A percentile compares a stretch with the other conserved stretches of the same genome.
These are phyloP conservation scores for Nomada ruficornis DNA, from an alignment of 2,888 invertebrate genomes.

Conservation along the genomic window DNA sequence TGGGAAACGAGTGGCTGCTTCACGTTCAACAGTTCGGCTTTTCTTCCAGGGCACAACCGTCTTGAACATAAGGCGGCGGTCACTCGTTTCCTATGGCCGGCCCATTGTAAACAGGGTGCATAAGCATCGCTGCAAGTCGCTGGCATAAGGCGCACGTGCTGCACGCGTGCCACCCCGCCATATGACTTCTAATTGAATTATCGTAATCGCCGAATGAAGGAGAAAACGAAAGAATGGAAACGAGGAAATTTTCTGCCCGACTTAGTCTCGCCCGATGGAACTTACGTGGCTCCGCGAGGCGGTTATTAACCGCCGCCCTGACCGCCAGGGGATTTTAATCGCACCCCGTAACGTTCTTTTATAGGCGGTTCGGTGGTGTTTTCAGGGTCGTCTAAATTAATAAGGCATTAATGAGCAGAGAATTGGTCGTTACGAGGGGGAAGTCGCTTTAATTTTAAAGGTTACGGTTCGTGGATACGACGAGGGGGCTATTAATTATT, in stretches of 20 bases:
- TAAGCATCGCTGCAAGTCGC: conserved; percentile 63
- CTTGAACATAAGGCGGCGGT: conserved; percentile 76
- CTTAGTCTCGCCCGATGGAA: conserved; percentile 35
- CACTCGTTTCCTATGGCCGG: conserved; percentile 50
- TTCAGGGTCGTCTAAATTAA: not conserved
- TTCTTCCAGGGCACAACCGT: conserved; percentile 67
- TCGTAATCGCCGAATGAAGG: conserved; percentile 67
- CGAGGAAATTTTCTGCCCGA: conserved; percentile 50
- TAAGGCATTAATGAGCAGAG: conserved; percentile 17
- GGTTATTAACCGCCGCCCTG: conserved; percentile 36
- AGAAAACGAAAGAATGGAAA: too few relatives aligned
- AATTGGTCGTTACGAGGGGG: conserved; percentile 9
- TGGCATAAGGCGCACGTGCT: conserved; percentile 74
- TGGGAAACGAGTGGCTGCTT: conserved; percentile 51
- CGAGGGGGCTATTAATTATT: too few relatives aligned
- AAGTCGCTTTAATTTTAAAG: conserved; percentile 8
- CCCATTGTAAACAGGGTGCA: conserved; percentile 61
- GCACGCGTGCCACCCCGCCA: conserved; percentile 76
- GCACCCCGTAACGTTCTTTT: conserved; percentile 13
- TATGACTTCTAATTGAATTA: conserved; percentile 78
- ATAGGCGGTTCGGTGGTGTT: not conserved
- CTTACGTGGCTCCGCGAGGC: conserved; percentile 20
- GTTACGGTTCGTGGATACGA: too few relatives aligned
- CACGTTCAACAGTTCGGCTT: conserved; percentile 48
- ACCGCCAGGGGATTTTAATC: conserved; percentile 18